Evolutionary conservation across 2,113 vertebrate genomes (phyloP).

Genomic region (Propithecus coquereli): DNA sequence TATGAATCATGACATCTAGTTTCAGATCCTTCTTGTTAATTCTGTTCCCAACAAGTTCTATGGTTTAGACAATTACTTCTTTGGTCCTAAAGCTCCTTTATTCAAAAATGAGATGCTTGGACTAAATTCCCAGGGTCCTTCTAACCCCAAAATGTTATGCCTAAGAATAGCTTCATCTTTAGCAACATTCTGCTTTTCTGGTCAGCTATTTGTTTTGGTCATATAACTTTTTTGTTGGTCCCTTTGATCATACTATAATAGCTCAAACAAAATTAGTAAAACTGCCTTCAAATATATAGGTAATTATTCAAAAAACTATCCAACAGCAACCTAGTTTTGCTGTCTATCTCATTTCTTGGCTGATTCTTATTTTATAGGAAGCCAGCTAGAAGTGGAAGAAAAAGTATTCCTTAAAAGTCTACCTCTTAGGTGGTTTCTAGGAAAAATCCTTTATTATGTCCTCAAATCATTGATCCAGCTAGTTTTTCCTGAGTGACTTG

Average conservation of each 20-base stretch:
- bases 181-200: not conserved
- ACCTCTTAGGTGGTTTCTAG: not conserved
- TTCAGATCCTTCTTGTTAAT: not conserved
- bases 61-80: not conserved
- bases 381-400: not conserved
- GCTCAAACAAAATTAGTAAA: not conserved
- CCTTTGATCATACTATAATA: not conserved
- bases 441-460: slow-evolving; percentile 20
- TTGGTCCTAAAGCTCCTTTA: not conserved
- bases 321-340: not conserved
- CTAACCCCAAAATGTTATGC: not conserved
- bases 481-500: not conserved
- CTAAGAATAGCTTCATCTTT: not conserved
- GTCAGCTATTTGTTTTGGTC: not conserved
- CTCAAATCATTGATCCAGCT: not conserved
- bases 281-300: not conserved
- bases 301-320: not conserved
- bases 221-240: not conserved
- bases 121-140: not conserved
- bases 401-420: not conserved
- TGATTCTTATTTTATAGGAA: not conserved
- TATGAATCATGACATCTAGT: not conserved
- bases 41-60: not conserved
- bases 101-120: not conserved
- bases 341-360: not conserved